These are phyloP conservation scores for Lacerta viridis DNA, from an alignment of 2,797 vertebrate species.

Conservation along the genomic window DNA sequence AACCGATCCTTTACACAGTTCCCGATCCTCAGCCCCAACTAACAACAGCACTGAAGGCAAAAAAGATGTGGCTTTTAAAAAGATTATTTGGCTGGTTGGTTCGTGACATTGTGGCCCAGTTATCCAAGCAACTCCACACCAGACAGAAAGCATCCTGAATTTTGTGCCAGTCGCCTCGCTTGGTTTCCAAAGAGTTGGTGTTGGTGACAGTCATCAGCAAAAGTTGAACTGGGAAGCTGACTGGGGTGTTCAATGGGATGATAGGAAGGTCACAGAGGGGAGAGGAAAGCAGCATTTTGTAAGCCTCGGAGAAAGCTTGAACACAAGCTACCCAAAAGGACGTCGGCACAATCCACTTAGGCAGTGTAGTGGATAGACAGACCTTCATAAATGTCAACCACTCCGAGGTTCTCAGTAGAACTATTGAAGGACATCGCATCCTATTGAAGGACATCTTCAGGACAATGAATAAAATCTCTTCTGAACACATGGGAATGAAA, in stretches of 20 bases:
- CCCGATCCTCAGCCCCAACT: too few relatives aligned
- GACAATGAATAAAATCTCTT: background rate
- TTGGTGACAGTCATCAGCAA: background rate
- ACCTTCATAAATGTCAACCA: background rate
- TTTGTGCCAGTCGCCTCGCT: background rate
- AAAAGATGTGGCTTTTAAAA: background rate
- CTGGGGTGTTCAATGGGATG: background rate
- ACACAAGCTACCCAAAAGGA: background rate
- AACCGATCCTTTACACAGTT: background rate
- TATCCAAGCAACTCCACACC: background rate
- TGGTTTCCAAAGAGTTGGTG: background rate
- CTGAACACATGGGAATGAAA: background rate
- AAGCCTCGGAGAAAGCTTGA: background rate
- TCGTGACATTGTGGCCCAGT: too few relatives aligned
- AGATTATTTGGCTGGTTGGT: too few relatives aligned
- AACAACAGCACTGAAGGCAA: background rate
- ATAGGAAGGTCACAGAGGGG: background rate
- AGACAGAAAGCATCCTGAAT: background rate
- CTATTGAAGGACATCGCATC: background rate
- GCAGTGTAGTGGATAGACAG: too few relatives aligned
- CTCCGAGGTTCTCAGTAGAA: background rate
- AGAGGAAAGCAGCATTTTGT: too few relatives aligned
- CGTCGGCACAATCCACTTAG: background rate
- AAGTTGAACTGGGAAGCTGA: background rate
- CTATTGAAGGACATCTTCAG: background rate